phyloP scores from a whole-genome alignment of 2,113 vertebrate genomes.

The Narcine bancroftii region DNA sequence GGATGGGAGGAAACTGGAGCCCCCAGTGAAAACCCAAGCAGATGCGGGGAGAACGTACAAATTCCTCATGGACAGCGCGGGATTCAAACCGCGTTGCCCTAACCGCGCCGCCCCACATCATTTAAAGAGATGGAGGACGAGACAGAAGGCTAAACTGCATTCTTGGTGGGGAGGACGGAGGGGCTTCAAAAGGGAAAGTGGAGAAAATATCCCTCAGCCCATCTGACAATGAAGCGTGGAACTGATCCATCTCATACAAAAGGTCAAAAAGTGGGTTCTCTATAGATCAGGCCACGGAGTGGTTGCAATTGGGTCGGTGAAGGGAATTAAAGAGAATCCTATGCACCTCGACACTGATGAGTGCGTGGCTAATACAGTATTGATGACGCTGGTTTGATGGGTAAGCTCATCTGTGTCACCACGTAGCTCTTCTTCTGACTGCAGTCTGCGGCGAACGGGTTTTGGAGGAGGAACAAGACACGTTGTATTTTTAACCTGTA shows the following conservation, averaged over 20 bases:
- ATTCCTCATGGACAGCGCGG: too few relatives aligned
- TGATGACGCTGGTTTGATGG: constrained; percentile 77
- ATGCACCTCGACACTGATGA: constrained; percentile 88
- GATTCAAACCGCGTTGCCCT: too few relatives aligned
- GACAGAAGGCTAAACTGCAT: too few relatives aligned
- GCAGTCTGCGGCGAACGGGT: constrained; percentile 86
- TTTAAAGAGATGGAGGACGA: too few relatives aligned
- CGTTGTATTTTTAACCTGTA: constrained; percentile 76
- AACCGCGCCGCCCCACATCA: too few relatives aligned
- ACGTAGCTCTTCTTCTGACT: constrained; percentile 91
- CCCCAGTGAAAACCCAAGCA: too few relatives aligned
- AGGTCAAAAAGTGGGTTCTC: neutral
- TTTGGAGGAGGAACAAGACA: constrained; percentile 92
- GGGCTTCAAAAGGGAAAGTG: neutral
- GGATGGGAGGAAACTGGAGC: too few relatives aligned
- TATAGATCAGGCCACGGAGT: neutral
- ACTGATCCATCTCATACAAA: neutral
- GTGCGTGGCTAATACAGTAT: constrained; percentile 78
- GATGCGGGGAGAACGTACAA: too few relatives aligned
- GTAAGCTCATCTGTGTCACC: constrained; percentile 80
- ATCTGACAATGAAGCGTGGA: neutral
- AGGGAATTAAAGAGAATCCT: neutral
- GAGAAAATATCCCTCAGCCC: neutral
- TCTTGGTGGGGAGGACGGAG: neutral
- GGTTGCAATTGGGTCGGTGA: neutral